Conservation (phyloP, 1,140 invertebrate species). For the Probaryconus sp. region DNA sequence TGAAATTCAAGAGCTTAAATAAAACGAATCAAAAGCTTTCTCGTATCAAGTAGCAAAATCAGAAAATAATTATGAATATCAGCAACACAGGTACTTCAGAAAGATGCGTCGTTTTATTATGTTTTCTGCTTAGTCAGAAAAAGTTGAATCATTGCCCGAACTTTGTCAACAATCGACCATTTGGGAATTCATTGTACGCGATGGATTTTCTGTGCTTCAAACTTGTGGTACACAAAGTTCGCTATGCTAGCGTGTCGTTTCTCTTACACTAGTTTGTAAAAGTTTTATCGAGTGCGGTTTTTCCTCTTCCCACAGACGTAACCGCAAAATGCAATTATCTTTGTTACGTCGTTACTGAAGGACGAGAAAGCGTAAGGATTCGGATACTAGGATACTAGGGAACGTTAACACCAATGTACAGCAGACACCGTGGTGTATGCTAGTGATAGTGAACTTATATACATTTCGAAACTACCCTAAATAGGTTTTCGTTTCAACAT, state of each 20-base stretch:
- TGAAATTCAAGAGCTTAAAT: no score
- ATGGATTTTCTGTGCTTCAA: slow-evolving; percentile 42
- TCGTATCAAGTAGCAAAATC: no score
- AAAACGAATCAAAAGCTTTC: no score
- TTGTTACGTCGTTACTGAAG: slow-evolving; percentile 61
- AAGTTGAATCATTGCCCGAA: slow-evolving; percentile 20
- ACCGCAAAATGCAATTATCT: slow-evolving; percentile 70
- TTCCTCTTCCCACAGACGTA: slow-evolving; percentile 53
- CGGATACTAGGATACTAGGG: slow-evolving; percentile 39
- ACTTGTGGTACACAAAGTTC: slow-evolving; percentile 35
- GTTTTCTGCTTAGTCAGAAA: slow-evolving; percentile 14
- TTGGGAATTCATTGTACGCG: slow-evolving; percentile 39
- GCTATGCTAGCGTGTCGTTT: slow-evolving; percentile 38
- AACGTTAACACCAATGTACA: slow-evolving; percentile 51
- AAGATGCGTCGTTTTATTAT: slow-evolving; percentile 9
- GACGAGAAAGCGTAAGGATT: slow-evolving; percentile 53
- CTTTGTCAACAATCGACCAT: slow-evolving; percentile 41
- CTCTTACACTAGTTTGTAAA: slow-evolving; percentile 61
- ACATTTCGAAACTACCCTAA: slow-evolving; percentile 69
- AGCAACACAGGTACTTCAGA: slow-evolving; percentile 1
- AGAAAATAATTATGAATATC: no score
- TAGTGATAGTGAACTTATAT: slow-evolving; percentile 59
- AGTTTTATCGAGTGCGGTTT: slow-evolving; percentile 71
- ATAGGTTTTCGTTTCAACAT: slow-evolving; percentile 71
- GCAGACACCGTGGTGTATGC: slow-evolving; percentile 41